Evolutionary conservation across 2,797 vertebrate species (phyloP).

Genomic region (Microcaecilia unicolor): DNA sequence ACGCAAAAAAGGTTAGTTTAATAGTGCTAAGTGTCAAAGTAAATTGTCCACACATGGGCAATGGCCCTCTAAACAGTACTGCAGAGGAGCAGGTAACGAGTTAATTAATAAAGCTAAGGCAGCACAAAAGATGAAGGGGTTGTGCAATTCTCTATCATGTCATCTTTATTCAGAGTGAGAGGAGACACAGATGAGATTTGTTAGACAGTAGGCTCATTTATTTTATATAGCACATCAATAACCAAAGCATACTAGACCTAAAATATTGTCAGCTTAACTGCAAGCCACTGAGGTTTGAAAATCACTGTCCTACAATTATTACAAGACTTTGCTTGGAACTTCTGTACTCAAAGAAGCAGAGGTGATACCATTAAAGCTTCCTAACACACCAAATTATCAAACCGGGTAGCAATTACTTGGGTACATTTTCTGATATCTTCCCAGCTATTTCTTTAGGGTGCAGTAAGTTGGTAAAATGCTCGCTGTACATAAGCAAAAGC

Average conservation of each 20-base stretch:
- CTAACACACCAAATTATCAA: conserved; percentile 45
- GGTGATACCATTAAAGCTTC: conserved; percentile 35
- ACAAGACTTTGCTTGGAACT: conserved; percentile 16
- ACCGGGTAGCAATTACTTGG: conserved; percentile 44
- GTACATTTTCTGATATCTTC: conserved; percentile 40
- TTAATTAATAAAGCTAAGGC: too few species aligned
- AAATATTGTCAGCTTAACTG: conserved; percentile 15
- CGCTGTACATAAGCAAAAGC: conserved; percentile 43
- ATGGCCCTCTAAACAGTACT: too few species aligned
- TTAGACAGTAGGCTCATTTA: too few species aligned
- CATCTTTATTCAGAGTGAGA: too few species aligned
- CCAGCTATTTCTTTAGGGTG: conserved; percentile 49
- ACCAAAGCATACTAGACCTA: neutral
- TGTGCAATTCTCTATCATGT: too few species aligned
- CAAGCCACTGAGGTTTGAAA: conserved; percentile 22
- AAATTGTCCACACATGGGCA: too few species aligned
- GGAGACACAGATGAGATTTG: too few species aligned
- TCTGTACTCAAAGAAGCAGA: conserved; percentile 28
- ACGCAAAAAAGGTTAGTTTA: too few species aligned
- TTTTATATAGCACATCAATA: neutral
- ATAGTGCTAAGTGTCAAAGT: too few species aligned
- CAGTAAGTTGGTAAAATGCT: conserved; percentile 50
- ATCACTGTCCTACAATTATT: conserved; percentile 26
- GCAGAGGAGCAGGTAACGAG: too few species aligned
- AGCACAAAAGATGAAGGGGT: too few species aligned